phyloP scores from a whole-genome alignment of 2,888 invertebrate genomes.

The Chromoteleia sp. region DNA sequence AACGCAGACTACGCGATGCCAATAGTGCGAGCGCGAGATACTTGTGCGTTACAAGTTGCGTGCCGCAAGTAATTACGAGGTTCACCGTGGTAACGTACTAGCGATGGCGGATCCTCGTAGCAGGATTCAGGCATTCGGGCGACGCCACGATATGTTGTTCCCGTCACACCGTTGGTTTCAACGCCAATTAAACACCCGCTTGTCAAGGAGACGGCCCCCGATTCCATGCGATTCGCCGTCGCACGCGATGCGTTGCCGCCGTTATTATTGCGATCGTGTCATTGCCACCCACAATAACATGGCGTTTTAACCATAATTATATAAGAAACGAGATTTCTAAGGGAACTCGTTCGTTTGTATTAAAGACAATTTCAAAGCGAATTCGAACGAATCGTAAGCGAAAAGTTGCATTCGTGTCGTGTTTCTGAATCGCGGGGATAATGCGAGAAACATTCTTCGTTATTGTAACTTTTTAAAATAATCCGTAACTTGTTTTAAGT shows the following conservation, averaged over 20 bases:
- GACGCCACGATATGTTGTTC: slow-evolving; percentile 83
- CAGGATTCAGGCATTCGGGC: slow-evolving; percentile 82
- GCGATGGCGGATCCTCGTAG: slow-evolving; percentile 81
- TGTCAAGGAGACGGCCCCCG: slow-evolving; percentile 83
- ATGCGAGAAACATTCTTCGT: too few relatives aligned
- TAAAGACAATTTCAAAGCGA: too few relatives aligned
- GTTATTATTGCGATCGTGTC: slow-evolving; percentile 79
- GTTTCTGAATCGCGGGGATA: too few relatives aligned
- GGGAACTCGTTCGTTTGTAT: too few relatives aligned
- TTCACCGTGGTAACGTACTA: slow-evolving; percentile 80
- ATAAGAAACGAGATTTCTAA: too few relatives aligned
- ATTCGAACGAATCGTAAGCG: too few relatives aligned
- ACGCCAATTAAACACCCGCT: slow-evolving; percentile 85
- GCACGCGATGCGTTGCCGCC: slow-evolving; percentile 82
- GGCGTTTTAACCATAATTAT: slow-evolving; percentile 41
- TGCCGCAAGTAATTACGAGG: slow-evolving; percentile 83
- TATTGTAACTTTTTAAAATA: too few relatives aligned
- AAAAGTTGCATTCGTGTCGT: too few relatives aligned
- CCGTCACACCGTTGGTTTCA: slow-evolving; percentile 85
- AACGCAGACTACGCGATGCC: slow-evolving; percentile 49
- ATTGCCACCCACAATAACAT: slow-evolving; percentile 77
- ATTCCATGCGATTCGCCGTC: slow-evolving; percentile 82
- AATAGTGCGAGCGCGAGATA: slow-evolving; percentile 68
- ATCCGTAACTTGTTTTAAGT: too few relatives aligned
- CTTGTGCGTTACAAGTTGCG: slow-evolving; percentile 78